These are phyloP conservation scores for Vollenhovia emeryi DNA, from an alignment of 1,140 invertebrate species.

Conservation along the genomic window DNA sequence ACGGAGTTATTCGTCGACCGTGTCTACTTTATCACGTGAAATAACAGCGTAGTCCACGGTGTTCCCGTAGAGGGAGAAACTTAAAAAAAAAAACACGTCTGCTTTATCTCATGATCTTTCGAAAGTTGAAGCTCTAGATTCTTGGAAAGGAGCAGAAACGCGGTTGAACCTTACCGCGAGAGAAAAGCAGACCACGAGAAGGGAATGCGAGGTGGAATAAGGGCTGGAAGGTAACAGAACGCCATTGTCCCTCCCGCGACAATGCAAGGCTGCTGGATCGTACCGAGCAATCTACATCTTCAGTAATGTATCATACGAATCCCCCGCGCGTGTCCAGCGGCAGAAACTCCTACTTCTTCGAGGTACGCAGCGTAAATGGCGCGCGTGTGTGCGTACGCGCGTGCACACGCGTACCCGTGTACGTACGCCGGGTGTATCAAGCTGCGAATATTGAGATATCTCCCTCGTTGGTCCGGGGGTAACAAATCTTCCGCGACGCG, in stretches of 20 bases:
- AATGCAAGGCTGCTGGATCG: conserved; percentile 79
- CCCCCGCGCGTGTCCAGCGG: conserved; percentile 62
- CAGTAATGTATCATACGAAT: conserved; percentile 80
- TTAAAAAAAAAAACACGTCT: too few species aligned
- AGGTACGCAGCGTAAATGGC: neutral
- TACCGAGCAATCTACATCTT: conserved; percentile 82
- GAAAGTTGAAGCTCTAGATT: neutral
- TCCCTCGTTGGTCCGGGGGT: conserved; percentile 2
- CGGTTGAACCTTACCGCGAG: neutral
- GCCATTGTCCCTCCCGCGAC: conserved; percentile 79
- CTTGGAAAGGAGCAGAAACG: neutral
- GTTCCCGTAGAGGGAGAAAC: too few species aligned
- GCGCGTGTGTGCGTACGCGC: conserved; percentile 1
- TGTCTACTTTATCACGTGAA: neutral
- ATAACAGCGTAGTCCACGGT: too few species aligned
- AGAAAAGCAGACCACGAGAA: conserved; percentile 17
- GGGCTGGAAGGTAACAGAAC: conserved; percentile 64
- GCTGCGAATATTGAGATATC: conserved; percentile 77
- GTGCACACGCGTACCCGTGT: neutral
- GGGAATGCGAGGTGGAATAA: conserved; percentile 54
- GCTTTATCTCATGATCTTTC: too few species aligned
- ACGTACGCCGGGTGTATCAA: conserved; percentile 71
- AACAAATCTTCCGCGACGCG: conserved; percentile 45
- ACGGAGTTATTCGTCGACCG: neutral
- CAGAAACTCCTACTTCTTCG: conserved; percentile 63